A percentile compares a stretch with the other conserved stretches of the same genome.
Conservation (phyloP, 2,113 vertebrate genomes). For the Cryptotis parvus region DNA sequence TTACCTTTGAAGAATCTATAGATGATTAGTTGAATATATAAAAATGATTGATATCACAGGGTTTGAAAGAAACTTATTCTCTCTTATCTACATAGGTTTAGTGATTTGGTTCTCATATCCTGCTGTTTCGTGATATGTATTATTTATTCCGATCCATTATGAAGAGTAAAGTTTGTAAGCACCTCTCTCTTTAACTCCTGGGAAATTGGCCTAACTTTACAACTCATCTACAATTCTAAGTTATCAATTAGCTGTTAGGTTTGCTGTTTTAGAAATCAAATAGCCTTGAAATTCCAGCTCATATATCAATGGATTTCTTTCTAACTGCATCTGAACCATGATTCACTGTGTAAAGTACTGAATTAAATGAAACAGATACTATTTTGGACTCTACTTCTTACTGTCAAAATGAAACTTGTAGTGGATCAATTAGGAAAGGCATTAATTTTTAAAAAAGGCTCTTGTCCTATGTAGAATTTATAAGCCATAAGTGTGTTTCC, state of each 20-base stretch:
- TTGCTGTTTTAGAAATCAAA: slow-evolving; percentile 71
- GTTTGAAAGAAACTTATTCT: neutral
- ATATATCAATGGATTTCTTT: slow-evolving; percentile 64
- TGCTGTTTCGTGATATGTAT: slow-evolving; percentile 57
- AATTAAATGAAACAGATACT: slow-evolving; percentile 74
- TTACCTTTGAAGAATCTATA: neutral
- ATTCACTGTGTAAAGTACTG: slow-evolving; percentile 65
- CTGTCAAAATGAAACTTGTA: slow-evolving; percentile 67
- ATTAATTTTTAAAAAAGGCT: slow-evolving; percentile 71
- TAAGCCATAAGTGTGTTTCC: slow-evolving; percentile 59
- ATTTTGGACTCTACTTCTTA: slow-evolving; percentile 65
- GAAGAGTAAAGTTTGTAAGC: neutral
- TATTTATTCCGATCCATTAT: slow-evolving; percentile 62
- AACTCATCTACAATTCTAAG: slow-evolving; percentile 70
- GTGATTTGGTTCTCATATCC: slow-evolving; percentile 37
- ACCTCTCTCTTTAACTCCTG: slow-evolving; percentile 41
- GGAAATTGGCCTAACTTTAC: slow-evolving; percentile 53
- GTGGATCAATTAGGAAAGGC: slow-evolving; percentile 70
- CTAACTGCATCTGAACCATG: slow-evolving; percentile 66
- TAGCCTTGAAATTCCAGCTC: slow-evolving; percentile 57
- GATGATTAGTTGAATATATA: neutral
- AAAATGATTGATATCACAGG: neutral
- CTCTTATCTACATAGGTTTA: neutral
- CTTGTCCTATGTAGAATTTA: slow-evolving; percentile 62
- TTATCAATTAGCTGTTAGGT: slow-evolving; percentile 78